Conservation (phyloP, 2,888 invertebrate species). For the Abscondita cerata region DNA sequence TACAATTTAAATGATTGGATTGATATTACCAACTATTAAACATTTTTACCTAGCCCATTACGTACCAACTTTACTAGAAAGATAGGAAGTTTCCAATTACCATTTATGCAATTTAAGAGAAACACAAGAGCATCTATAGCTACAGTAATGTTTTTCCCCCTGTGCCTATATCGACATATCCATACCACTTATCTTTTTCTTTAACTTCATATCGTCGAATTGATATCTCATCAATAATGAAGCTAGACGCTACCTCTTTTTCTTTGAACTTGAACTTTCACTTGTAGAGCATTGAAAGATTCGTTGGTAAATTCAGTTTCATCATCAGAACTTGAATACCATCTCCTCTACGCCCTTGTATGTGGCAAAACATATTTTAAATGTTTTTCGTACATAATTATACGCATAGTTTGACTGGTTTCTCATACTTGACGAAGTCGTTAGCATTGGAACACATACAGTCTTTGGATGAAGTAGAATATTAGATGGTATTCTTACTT, state of each 20-base stretch:
- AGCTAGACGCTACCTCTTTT: neutral
- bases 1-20: no score
- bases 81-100: constrained; percentile 6
- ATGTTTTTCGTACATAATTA: neutral
- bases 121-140: neutral
- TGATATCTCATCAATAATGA: neutral
- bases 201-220: neutral
- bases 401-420: no score
- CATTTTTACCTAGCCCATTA: neutral
- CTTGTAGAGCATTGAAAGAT: neutral
- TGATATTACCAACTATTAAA: neutral
- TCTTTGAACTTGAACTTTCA: no score
- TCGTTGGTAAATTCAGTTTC: neutral
- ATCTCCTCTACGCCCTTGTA: neutral
- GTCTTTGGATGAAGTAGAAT: no score
- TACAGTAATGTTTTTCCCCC: neutral
- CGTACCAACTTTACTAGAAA: neutral
- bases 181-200: neutral
- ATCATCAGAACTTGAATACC: neutral
- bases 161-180: neutral
- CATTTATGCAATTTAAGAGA: constrained; percentile 2
- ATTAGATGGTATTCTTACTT: no score
- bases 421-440: no score
- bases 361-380: neutral
- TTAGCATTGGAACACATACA: no score